Percentiles rank a stretch among this genome's conserved stretches.
phyloP scores from a whole-genome alignment of 37 sponge, comb jelly and placozoan species.

The Corticium candelabrum region DNA sequence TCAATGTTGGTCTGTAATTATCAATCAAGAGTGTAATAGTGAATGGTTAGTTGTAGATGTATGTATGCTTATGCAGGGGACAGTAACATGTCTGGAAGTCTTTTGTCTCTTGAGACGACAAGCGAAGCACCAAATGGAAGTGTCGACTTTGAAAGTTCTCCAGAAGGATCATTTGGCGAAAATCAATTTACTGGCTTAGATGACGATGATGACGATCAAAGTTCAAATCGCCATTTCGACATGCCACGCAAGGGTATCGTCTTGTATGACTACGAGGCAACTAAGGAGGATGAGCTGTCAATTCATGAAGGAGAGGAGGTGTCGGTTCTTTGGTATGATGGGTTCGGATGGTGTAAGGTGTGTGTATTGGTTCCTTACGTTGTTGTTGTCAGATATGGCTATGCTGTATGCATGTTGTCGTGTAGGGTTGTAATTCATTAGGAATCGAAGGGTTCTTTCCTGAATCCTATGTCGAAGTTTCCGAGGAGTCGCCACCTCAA shows the following conservation, averaged over 20 bases:
- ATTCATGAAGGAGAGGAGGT: constrained; percentile 48
- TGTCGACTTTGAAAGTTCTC: background rate
- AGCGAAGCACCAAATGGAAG: background rate
- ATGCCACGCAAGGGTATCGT: constrained; percentile 39
- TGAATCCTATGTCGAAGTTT: constrained; percentile 57
- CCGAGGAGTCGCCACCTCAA: background rate
- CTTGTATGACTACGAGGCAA: constrained; percentile 63
- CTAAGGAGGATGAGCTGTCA: constrained; percentile 51
- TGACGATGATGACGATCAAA: background rate
- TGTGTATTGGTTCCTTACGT: background rate
- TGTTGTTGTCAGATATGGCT: background rate
- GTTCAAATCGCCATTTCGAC: too few species aligned
- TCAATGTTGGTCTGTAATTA: background rate
- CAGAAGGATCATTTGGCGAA: background rate
- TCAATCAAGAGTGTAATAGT: too few species aligned
- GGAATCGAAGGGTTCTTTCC: constrained; percentile 54
- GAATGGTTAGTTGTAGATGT: too few species aligned
- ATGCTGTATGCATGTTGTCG: too few species aligned
- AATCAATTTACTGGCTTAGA: background rate
- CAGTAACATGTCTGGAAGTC: background rate
- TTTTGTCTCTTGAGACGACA: background rate
- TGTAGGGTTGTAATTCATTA: constrained; percentile 8
- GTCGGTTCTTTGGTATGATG: constrained; percentile 71
- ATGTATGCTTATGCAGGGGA: background rate
- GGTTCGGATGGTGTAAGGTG: constrained; percentile 74